A percentile compares a stretch with the other conserved stretches of the same genome.
These are phyloP conservation scores for Diprion similis DNA, from an alignment of 1,140 invertebrate genomes.

Conservation along the genomic window DNA sequence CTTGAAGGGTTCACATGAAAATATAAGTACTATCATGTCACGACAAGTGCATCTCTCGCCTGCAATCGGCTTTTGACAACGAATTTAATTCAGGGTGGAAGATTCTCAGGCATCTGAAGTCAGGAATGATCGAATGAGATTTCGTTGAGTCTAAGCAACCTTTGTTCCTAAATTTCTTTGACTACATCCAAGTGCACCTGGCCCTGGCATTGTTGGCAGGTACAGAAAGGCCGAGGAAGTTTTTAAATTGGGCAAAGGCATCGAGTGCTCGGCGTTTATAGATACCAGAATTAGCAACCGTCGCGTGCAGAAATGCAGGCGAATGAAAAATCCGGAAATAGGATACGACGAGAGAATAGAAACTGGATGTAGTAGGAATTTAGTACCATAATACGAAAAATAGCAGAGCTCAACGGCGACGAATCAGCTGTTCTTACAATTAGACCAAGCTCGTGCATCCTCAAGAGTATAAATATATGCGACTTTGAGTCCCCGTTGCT, in stretches of 20 bases:
- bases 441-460: not conserved
- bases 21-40: too few relatives aligned
- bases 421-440: not conserved
- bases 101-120: too few relatives aligned
- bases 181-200: not conserved
- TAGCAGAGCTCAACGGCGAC: not conserved
- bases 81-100: too few relatives aligned
- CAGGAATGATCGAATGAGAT: too few relatives aligned
- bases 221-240: not conserved
- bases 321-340: not conserved
- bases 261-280: too few relatives aligned
- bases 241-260: not conserved
- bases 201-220: slow-evolving; percentile 6
- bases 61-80: too few relatives aligned
- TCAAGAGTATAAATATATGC: slow-evolving; percentile 42
- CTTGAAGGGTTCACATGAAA: too few relatives aligned
- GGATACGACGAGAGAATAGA: not conserved
- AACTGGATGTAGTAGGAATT: not conserved
- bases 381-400: not conserved
- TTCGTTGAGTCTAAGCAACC: not conserved
- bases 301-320: not conserved
- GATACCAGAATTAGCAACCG: too few relatives aligned
- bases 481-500: slow-evolving; percentile 46
- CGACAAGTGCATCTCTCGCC: too few relatives aligned
- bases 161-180: not conserved